These are phyloP conservation scores for Pitta sordida DNA, from an alignment of 2,113 vertebrate genomes.

Conservation along the genomic window DNA sequence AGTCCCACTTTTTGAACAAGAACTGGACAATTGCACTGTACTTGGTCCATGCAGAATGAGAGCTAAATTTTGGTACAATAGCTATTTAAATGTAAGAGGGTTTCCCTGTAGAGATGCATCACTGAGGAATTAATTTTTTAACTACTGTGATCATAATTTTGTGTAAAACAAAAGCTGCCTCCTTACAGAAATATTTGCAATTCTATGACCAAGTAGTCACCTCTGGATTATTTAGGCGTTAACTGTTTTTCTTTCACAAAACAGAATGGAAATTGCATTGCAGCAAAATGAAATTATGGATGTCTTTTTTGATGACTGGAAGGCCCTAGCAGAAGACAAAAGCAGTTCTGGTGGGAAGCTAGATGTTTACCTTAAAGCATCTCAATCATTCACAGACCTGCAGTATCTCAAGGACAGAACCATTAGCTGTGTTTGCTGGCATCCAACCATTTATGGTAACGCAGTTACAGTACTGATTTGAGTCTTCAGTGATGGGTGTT, in stretches of 20 bases:
- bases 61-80: not conserved
- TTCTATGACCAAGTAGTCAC: not conserved
- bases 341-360: slow-evolving; percentile 67
- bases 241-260: not conserved
- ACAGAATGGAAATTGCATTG: slow-evolving; percentile 81
- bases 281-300: slow-evolving; percentile 89
- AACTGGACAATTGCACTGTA: not conserved
- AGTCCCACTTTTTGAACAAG: not conserved
- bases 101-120: not conserved
- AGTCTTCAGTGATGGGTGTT: not conserved
- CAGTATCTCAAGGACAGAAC: slow-evolving; percentile 75
- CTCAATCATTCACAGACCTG: slow-evolving; percentile 82
- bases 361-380: slow-evolving; percentile 77
- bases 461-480: not conserved
- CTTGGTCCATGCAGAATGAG: not conserved
- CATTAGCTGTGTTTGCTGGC: slow-evolving; percentile 86
- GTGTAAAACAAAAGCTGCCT: not conserved
- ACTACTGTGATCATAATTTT: not conserved
- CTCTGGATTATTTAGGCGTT: not conserved
- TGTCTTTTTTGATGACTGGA: slow-evolving; percentile 84
- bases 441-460: slow-evolving; percentile 87
- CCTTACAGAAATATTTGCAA: not conserved
- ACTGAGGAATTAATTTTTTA: not conserved
- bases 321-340: slow-evolving; percentile 73
- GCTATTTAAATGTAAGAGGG: not conserved